Conservation (phyloP, 1,140 invertebrate genomes). For the Trichogramma pretiosum region DNA sequence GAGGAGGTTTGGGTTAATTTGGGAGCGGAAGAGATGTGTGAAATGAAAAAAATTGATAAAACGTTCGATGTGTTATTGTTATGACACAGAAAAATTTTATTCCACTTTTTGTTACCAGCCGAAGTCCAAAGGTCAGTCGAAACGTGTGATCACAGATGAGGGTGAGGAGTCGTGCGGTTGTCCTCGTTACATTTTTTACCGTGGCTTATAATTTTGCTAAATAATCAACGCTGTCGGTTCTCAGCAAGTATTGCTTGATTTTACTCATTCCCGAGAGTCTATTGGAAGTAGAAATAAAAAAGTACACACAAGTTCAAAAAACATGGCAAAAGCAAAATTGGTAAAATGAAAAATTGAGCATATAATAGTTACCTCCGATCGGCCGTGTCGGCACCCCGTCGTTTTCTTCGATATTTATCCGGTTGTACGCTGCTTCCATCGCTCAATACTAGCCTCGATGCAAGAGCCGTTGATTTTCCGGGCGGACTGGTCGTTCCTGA, state of each 20-base stretch:
- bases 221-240: conserved; percentile 33
- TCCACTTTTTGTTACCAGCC: conserved; percentile 42
- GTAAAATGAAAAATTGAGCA: neutral
- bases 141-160: conserved; percentile 46
- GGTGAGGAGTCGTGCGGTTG: conserved; percentile 45
- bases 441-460: conserved; percentile 34
- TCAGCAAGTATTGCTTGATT: conserved; percentile 33
- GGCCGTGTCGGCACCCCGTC: conserved; percentile 27
- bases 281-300: no score
- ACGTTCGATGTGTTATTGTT: conserved; percentile 32
- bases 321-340: conserved; percentile 15
- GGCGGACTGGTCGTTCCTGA: conserved; percentile 36
- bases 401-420: conserved; percentile 32
- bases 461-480: conserved; percentile 34
- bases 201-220: conserved; percentile 28
- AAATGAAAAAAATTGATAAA: conserved; percentile 15
- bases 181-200: conserved; percentile 25
- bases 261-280: conserved; percentile 33
- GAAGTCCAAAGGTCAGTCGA: conserved; percentile 41
- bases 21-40: neutral
- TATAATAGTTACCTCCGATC: conserved; percentile 25
- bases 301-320: no score
- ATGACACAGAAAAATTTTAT: conserved; percentile 46
- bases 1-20: no score
- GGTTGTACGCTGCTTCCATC: conserved; percentile 35